phyloP scores from a whole-genome alignment of 2,113 vertebrate genomes.

The Oncorhynchus tshawytscha region DNA sequence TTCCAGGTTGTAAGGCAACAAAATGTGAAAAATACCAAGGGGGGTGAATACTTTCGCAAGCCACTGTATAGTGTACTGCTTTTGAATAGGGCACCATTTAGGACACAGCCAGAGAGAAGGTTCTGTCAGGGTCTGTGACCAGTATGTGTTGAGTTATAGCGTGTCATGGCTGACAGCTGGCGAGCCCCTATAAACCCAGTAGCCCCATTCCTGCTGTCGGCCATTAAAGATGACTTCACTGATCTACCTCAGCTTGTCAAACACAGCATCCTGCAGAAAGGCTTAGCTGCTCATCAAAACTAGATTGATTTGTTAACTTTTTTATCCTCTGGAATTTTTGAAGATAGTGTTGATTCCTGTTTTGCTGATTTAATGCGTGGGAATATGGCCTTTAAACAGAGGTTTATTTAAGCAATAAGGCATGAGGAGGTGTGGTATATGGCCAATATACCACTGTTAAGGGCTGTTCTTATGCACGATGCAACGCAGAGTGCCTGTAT shows the following conservation, averaged over 20 bases:
- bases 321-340: slow-evolving; percentile 22
- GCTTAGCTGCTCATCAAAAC: slow-evolving; percentile 43
- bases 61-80: too few species aligned
- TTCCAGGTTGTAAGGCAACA: too few species aligned
- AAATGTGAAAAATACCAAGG: too few species aligned
- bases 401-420: background rate
- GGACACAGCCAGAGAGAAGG: too few species aligned
- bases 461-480: too few species aligned
- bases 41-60: too few species aligned
- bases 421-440: too few species aligned
- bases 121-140: too few species aligned
- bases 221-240: too few species aligned
- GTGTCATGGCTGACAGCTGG: slow-evolving; percentile 4
- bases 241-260: too few species aligned
- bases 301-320: slow-evolving; percentile 38
- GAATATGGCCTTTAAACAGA: slow-evolving; percentile 11
- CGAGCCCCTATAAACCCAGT: slow-evolving; percentile 21
- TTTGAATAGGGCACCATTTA: slow-evolving; percentile 31
- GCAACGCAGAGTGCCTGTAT: too few species aligned
- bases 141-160: slow-evolving; percentile 37
- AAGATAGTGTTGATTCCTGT: slow-evolving; percentile 31
- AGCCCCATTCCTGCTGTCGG: background rate
- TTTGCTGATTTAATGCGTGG: slow-evolving; percentile 17
- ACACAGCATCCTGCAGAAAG: slow-evolving; percentile 4
- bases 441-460: too few species aligned